Base-by-base conservation (phyloP, 2,113 vertebrate species). In the Thalassoma bifasciatum region DNA sequence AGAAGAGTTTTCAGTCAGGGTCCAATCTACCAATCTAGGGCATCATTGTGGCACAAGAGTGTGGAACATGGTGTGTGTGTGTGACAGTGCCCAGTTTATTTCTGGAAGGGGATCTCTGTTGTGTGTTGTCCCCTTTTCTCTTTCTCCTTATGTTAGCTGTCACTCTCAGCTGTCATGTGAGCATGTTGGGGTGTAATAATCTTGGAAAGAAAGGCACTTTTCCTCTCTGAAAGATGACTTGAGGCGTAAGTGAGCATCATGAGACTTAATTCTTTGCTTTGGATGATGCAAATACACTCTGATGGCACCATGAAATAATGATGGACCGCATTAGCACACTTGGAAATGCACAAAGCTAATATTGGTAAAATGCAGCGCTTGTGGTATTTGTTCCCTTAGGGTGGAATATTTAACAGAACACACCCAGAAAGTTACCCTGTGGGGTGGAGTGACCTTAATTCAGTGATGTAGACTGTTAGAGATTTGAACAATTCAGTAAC, bases 281-380 rank as follows among this genome's bases (percentile, higher is more conserved):
- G 17, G 68, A 75, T 88, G 77, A 85, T 72, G 66, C 58, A 77
- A 75, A 79, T 72, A 61, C 10, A 53, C 57, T 46, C 26, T 49
- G 83, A 79, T 79, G 60, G 62, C 66, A 52, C 73, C 73, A 85
- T 92, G 77, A 85, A 91, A 91, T 85, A 82, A 81, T 90, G 77
- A 93, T 90, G 78, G 66, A 30, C 58, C 69, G 64, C 82, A 89
- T 91, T 71, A 87, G 72, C 79, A 53, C 26, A 69, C 60, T 59
- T 71, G 80, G 58, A 84, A 89, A 90, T 86, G 77, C 81, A 84
- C 82, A 80, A 84, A 86, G 87, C 84, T 84, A 85, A 92, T 80
- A 82, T 84, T 62, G 70, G 75, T 54, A 60, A 83, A 86, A 83
- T 72, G 73, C 42, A 34, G 22, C 14, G 68, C 50, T 75, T 75